These are phyloP conservation scores for Sus cebifrons DNA, from an alignment of 2,797 vertebrate genomes.

Conservation along the genomic window DNA sequence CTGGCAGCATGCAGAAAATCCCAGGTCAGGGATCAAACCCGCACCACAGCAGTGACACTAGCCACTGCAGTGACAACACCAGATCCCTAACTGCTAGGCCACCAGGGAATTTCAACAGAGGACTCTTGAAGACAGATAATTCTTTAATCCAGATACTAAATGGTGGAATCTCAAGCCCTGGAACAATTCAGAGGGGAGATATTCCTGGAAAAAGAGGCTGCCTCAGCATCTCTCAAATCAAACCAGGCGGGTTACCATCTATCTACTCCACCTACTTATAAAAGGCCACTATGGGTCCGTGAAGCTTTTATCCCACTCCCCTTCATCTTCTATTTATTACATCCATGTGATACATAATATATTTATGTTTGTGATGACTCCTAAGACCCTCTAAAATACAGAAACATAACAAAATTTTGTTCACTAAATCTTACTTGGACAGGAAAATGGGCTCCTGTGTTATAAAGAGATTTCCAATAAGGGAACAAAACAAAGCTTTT, in stretches of 20 bases:
- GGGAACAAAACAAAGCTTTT: constrained; percentile 20
- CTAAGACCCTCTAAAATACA: neutral
- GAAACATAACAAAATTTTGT: neutral
- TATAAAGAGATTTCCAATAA: constrained; percentile 40
- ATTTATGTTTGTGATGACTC: constrained; percentile 34
- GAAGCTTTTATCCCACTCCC: neutral
- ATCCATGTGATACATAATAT: neutral
- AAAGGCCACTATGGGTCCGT: neutral
- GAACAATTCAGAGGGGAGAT: neutral
- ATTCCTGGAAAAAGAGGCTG: neutral
- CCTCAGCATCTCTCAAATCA: neutral
- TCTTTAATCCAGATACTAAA: constrained; percentile 40
- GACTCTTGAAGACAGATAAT: constrained; percentile 22
- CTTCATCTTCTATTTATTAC: neutral
- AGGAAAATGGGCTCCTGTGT: constrained; percentile 39
- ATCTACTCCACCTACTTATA: neutral
- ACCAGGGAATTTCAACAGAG: neutral
- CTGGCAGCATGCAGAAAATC: too few species aligned
- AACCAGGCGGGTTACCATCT: neutral
- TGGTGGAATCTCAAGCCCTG: neutral
- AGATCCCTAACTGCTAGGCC: too few species aligned
- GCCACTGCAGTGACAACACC: too few species aligned
- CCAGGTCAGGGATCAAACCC: too few species aligned
- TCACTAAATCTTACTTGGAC: constrained; percentile 12
- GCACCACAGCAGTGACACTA: too few species aligned